These are phyloP conservation scores for Loripinus fragilis DNA, from an alignment of 2,888 invertebrate species.

Conservation along the genomic window DNA sequence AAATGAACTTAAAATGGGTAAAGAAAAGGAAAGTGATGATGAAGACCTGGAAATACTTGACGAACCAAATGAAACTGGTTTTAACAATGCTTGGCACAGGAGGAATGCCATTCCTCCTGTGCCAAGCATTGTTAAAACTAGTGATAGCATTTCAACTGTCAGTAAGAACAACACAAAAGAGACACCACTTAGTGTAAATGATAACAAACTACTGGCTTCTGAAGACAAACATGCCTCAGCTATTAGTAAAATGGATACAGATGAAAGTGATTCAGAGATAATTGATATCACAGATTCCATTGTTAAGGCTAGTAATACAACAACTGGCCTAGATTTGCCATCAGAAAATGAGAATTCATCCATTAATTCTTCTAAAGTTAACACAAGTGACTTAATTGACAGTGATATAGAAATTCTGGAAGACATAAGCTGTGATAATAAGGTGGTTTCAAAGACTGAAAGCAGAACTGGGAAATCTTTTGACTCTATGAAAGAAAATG, in stretches of 20 bases:
- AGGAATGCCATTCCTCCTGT: no score
- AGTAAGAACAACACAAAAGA: no score
- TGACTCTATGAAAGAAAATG: no score
- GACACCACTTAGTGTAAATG: background rate
- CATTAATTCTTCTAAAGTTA: background rate
- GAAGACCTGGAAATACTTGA: no score
- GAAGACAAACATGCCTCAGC: background rate
- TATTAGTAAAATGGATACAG: background rate
- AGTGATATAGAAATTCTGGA: conserved; percentile 39
- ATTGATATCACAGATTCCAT: conserved; percentile 51
- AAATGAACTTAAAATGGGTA: background rate
- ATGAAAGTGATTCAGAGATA: conserved; percentile 28
- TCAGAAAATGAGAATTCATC: background rate
- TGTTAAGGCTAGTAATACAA: conserved; percentile 17
- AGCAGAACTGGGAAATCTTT: no score
- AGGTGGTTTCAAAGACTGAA: no score
- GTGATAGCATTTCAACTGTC: no score
- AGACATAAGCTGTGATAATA: background rate
- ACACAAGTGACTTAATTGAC: conserved; percentile 26
- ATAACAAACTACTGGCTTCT: background rate
- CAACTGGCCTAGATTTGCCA: background rate
- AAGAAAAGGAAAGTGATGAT: background rate
- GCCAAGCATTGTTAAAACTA: no score
- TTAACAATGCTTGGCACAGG: no score
- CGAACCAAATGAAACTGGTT: conserved; percentile 16